phyloP scores from a whole-genome alignment of 2,888 invertebrate species.

The Leptura quadrifasciata region DNA sequence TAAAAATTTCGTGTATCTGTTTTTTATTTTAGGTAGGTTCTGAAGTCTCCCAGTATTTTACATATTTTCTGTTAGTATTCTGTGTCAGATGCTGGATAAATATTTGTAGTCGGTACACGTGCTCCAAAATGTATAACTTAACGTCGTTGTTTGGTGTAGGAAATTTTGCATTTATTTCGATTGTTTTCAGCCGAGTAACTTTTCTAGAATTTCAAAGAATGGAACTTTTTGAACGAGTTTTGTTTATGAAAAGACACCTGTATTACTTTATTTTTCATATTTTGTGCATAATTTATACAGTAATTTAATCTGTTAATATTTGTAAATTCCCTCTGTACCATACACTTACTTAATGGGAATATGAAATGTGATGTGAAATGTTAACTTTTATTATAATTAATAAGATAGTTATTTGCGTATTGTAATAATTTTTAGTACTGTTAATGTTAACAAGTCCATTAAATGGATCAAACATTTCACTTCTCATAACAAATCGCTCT shows the following conservation, averaged over 20 bases:
- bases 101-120: background rate
- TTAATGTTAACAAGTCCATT: constrained; percentile 63
- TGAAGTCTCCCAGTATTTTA: too few relatives aligned
- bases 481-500: constrained; percentile 75
- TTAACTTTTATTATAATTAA: constrained; percentile 56
- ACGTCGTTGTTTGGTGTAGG: background rate
- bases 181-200: background rate
- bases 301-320: constrained; percentile 41
- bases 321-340: constrained; percentile 44
- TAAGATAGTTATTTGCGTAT: constrained; percentile 44
- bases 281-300: constrained; percentile 39
- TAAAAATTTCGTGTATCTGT: too few relatives aligned
- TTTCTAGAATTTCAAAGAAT: background rate
- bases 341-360: constrained; percentile 48
- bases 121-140: background rate
- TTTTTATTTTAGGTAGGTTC: too few relatives aligned
- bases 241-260: constrained; percentile 25
- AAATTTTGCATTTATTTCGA: background rate
- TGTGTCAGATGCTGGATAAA: background rate
- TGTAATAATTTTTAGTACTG: constrained; percentile 55
- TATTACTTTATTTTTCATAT: constrained; percentile 33
- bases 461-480: constrained; percentile 70
- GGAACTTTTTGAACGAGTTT: constrained; percentile 33
- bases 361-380: constrained; percentile 66
- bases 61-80: background rate